Base-by-base conservation (phyloP, 2,888 invertebrate species). In the Dynastes tityus region DNA sequence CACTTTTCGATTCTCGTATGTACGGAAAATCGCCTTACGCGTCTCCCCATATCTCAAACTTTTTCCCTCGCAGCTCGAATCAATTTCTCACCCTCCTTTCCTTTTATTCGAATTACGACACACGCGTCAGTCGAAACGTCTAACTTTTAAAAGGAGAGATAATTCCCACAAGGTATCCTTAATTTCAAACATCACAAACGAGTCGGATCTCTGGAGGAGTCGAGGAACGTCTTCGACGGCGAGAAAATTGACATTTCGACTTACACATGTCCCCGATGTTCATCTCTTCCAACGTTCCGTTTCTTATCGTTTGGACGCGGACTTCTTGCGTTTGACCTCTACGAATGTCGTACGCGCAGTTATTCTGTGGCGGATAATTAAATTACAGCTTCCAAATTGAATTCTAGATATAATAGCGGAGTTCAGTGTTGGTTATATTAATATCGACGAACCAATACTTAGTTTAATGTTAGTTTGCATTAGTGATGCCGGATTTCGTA, bases 151-250 rank as follows among this genome's bases (percentile, higher is more conserved):
- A 16, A 55, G 16, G 6, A 5, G n/a, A 16, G 55, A n/a, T 55
- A 55, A 55, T 55, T 55, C 55, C 55, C 55, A n/a, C 55, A 11
- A 55, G 55, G 16, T n/a, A 13, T 55, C 55, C 55, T 55, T 55
- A 55, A 55, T 55, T 55, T 55, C 16, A 16, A 55, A 55, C 55
- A 55, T 55, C 55, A 55, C 55, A 55, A 16, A 45, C 45, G 55
- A 16, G 55, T 55, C 6, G 55, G 55, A 55, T 16, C 55, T 55
- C 16, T 13, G 51, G 2, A 16, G 55, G 55, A 16, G n/a, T 55
- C 16, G 55, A 55, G 16, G 55, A 55, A 55, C 55, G 6, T 55
- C 16, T 55, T 55, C 55, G 16, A 13, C 55, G n/a, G 55, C 16
- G 4, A n/a, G 16, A 13, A 16, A 55, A 55, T 55, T 55, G 55